phyloP scores from a whole-genome alignment of 37 sponge, comb jelly and placozoan genomes.

The Beroe forskalii region DNA sequence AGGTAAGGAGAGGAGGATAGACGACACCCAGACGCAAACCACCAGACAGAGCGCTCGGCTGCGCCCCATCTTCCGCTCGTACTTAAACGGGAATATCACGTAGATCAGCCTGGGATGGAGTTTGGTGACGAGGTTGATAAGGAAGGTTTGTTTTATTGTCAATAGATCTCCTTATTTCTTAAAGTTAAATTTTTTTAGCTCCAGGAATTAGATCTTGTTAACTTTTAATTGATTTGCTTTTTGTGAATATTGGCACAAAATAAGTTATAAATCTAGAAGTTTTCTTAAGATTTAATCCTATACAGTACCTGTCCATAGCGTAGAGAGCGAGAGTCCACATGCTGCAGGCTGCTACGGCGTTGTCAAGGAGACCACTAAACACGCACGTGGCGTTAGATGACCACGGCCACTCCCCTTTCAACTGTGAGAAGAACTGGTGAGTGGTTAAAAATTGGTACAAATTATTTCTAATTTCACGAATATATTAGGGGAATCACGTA shows the following conservation, averaged over 20 bases:
- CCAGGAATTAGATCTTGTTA: no score
- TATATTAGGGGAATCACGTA: no score
- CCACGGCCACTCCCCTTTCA: slow-evolving; percentile 34
- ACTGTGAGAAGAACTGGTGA: neutral
- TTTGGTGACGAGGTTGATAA: no score
- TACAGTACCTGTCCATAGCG: slow-evolving; percentile 46
- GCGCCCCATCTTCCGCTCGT: slow-evolving; percentile 12
- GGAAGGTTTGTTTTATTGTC: no score
- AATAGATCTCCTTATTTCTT: no score
- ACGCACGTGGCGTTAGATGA: neutral
- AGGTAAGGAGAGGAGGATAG: slow-evolving; percentile 17
- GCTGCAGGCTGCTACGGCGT: slow-evolving; percentile 42
- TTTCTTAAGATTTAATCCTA: no score
- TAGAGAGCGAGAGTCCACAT: slow-evolving; percentile 55
- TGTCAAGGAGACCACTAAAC: slow-evolving; percentile 16
- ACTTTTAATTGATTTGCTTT: no score
- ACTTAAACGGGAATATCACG: slow-evolving; percentile 45
- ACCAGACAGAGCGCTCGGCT: neutral
- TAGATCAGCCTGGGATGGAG: slow-evolving; percentile 53
- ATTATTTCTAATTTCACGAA: no score
- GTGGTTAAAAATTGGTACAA: no score
- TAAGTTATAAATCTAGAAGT: no score
- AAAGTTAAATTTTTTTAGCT: no score
- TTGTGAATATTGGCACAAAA: no score
- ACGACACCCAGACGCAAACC: neutral